Percentiles rank a stretch among this genome's conserved stretches.
Evolutionary conservation across 1,140 invertebrate species (phyloP).

Genomic region (Frieseomelitta varia): DNA sequence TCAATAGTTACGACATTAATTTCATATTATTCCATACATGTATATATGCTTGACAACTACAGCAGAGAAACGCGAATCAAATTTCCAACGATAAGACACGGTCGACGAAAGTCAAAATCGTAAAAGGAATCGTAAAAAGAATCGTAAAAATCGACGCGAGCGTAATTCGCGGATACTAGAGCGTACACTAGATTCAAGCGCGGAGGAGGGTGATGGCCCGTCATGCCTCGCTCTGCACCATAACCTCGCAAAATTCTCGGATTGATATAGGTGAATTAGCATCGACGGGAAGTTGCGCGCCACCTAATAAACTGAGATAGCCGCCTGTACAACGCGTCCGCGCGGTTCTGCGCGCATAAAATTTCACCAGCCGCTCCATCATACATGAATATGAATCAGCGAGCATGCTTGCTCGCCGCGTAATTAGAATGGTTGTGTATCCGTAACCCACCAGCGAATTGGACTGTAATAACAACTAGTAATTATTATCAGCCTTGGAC

Average conservation of each 20-base stretch:
- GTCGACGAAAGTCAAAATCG: no score
- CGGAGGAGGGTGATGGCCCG: background rate
- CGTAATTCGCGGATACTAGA: no score
- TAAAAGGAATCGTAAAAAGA: no score
- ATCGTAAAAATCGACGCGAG: no score
- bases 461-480: slow-evolving; percentile 66
- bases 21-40: no score
- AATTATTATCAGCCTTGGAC: slow-evolving; percentile 61
- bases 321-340: slow-evolving; percentile 11
- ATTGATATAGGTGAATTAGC: slow-evolving; percentile 44
- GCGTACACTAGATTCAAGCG: background rate
- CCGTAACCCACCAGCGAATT: slow-evolving; percentile 64
- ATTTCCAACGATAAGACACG: no score
- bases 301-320: slow-evolving; percentile 58
- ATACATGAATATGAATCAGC: slow-evolving; percentile 61
- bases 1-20: no score
- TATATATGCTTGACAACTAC: no score
- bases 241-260: slow-evolving; percentile 39
- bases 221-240: slow-evolving; percentile 15
- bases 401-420: slow-evolving; percentile 27
- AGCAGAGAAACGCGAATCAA: no score
- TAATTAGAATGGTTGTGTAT: slow-evolving; percentile 62
- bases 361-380: slow-evolving; percentile 25
- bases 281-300: slow-evolving; percentile 52
- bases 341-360: slow-evolving; percentile 42